A percentile compares a stretch with the other conserved stretches of the same genome.
Conservation (phyloP, 2,888 invertebrate genomes). For the Oscheius myriophilus region DNA sequence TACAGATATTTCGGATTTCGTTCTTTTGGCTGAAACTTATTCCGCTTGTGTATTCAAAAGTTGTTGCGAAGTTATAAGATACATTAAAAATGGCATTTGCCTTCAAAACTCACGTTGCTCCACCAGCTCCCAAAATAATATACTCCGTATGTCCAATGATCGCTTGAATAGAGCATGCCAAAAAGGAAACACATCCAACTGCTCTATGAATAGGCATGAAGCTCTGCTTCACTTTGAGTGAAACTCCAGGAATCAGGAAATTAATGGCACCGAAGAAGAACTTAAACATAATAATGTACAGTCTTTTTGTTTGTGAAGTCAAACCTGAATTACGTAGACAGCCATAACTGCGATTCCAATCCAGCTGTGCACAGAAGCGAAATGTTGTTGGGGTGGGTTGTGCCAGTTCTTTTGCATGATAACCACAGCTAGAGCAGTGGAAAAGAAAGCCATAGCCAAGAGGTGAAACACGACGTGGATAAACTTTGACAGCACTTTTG, state of each 20-base stretch:
- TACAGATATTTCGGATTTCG: too few species aligned
- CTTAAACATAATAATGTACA: constrained; percentile 40
- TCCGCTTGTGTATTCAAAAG: too few species aligned
- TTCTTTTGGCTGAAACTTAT: too few species aligned
- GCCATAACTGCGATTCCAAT: constrained; percentile 53
- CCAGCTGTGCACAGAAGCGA: constrained; percentile 60
- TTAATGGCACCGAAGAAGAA: constrained; percentile 55
- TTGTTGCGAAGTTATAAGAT: too few species aligned
- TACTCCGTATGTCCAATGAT: constrained; percentile 38
- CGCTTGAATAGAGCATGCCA: constrained; percentile 39
- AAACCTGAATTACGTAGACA: constrained; percentile 57
- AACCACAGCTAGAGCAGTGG: constrained; percentile 39
- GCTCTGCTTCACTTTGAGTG: constrained; percentile 38
- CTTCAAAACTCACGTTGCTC: constrained; percentile 11
- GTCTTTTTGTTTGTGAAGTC: too few species aligned
- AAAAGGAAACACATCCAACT: constrained; percentile 43
- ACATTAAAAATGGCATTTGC: too few species aligned
- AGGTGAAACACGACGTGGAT: constrained; percentile 56
- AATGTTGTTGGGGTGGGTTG: constrained; percentile 29
- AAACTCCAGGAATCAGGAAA: constrained; percentile 49
- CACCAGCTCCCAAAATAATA: neutral
- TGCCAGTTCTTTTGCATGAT: constrained; percentile 21
- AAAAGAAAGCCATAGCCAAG: constrained; percentile 44
- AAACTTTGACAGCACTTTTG: constrained; percentile 55
- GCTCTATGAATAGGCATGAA: constrained; percentile 55